Base-by-base conservation (phyloP, 2,888 invertebrate species). In the Tetragonisca angustula region DNA sequence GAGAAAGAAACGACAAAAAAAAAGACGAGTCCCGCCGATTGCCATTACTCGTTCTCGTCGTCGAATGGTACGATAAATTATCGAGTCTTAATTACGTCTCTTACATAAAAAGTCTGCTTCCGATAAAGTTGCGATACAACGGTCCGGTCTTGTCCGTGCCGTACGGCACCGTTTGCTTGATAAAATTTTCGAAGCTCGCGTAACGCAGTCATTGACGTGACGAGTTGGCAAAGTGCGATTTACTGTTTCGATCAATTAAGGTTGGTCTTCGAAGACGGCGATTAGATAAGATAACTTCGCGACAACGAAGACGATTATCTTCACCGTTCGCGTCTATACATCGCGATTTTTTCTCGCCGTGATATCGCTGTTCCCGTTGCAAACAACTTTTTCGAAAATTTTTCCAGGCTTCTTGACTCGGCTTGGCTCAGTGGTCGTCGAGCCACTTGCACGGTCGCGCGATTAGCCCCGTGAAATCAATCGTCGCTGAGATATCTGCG, bases 251-350 rank as follows among this genome's bases (percentile, higher is more conserved):
- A 64, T 76, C 56, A 62, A 76, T 81, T 72, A 56, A 50, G 68
- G 13, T 81, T 64, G 19, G 56, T 17, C 62, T 32, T 32, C 13
- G 24, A 2, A 49, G 15, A 24, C 6, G 36, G 6, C 64, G 82
- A 73, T 83, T 83, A 76, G 82, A 83, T 83, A 83, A 83, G 82
- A 83, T 83, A 82, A 17, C 43, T 43, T 43, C 36, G 50, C 17
- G 32, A 9, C 43, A 68, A 72, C 54, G 36, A 52, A 56, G 62
- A 13, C 67, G 77, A 82, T 82, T 70, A 54, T 32, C 49, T 70
- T 76, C 54, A 73, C 65, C 70, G 52, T 73, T 21, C 43, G 21
- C 0, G 50, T 32, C 61, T 27, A 43, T 24, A 43, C 50, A 32
- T 21, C 52, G 36, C 3, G 43, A 43, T 13, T 19, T 3, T 54